These are phyloP conservation scores for Microcebus tavaratra DNA, from an alignment of 2,113 vertebrate genomes.

Conservation along the genomic window DNA sequence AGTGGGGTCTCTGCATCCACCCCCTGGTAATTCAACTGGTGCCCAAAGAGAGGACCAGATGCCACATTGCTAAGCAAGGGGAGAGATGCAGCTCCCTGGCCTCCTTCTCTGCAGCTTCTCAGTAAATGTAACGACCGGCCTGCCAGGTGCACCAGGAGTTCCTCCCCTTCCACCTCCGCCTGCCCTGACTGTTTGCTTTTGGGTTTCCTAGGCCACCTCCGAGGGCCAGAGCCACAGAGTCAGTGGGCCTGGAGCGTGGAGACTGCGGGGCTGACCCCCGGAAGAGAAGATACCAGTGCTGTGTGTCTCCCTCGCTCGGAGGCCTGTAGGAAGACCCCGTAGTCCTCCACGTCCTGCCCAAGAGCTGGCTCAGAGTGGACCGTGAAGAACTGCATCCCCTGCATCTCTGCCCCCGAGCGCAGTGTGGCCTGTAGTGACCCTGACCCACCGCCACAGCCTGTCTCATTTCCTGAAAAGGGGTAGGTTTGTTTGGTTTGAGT, in stretches of 20 bases:
- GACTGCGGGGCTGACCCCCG: neutral
- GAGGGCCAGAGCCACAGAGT: neutral
- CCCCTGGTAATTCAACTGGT: neutral
- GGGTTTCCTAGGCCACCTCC: neutral
- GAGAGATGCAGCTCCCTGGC: neutral
- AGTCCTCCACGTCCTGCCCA: neutral
- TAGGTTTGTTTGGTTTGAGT: neutral
- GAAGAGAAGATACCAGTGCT: neutral
- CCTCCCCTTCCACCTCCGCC: fast-evolving
- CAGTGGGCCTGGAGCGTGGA: neutral
- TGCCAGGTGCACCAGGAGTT: neutral
- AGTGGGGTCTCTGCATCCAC: neutral
- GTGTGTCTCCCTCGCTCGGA: fast-evolving
- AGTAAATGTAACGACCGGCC: neutral
- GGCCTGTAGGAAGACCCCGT: neutral
- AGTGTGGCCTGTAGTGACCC: fast-evolving
- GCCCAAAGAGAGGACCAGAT: neutral
- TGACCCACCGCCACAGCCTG: fast-evolving
- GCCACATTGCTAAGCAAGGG: neutral
- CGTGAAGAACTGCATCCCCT: neutral
- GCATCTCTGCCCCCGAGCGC: neutral
- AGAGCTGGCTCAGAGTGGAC: fast-evolving
- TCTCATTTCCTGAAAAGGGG: neutral
- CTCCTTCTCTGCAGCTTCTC: neutral
- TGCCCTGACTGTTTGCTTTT: neutral